phyloP scores from a whole-genome alignment of 2,113 vertebrate genomes.

The Strix uralensis region DNA sequence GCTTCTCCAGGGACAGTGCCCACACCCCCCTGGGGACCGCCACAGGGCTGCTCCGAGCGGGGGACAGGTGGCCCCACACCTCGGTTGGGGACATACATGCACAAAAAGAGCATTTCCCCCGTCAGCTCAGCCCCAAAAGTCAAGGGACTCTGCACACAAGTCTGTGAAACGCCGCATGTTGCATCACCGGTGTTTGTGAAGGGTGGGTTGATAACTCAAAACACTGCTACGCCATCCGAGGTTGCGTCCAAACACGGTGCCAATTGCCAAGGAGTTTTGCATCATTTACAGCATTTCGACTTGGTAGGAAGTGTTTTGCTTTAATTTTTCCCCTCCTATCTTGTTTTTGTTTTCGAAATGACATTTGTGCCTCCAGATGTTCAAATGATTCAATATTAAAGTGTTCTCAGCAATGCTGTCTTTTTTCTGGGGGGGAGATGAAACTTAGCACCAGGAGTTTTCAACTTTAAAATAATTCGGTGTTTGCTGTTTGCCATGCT shows the following conservation, averaged over 20 bases:
- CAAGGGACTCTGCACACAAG: not conserved
- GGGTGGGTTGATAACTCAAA: not conserved
- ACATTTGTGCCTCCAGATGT: not conserved
- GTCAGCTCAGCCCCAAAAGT: not conserved
- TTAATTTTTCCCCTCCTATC: not conserved
- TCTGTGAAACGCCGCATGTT: fast-evolving
- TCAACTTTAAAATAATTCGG: not conserved
- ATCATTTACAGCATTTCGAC: not conserved
- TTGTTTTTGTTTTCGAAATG: not conserved
- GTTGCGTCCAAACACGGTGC: not conserved
- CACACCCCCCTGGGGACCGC: too few relatives aligned
- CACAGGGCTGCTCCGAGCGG: too few relatives aligned
- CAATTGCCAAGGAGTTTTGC: not conserved
- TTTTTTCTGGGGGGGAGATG: too few relatives aligned
- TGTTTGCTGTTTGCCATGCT: not conserved
- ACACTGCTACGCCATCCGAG: fast-evolving
- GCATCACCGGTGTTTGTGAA: not conserved
- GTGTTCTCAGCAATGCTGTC: not conserved
- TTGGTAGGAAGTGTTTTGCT: not conserved
- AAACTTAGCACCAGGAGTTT: not conserved
- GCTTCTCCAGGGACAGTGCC: too few relatives aligned
- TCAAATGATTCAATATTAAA: not conserved
- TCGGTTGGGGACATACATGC: fast-evolving
- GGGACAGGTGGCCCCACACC: not conserved
- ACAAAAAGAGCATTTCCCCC: not conserved